Evolutionary conservation across 1,140 invertebrate species (phyloP).

Genomic region (Drosophila parvula): DNA sequence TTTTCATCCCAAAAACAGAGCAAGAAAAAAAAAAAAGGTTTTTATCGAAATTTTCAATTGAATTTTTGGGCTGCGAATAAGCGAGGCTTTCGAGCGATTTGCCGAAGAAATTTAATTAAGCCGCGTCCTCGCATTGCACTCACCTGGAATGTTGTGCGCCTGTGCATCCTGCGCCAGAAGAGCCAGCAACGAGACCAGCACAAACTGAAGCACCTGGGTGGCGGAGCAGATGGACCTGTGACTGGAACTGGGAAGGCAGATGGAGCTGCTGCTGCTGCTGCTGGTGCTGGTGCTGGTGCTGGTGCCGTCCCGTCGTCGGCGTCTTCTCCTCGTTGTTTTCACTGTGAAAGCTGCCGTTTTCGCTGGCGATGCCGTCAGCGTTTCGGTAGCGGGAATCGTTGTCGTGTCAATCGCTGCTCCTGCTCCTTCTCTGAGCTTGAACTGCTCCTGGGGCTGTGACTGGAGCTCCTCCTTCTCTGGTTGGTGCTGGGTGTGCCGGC

Average conservation of each 20-base stretch:
- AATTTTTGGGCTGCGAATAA: constrained; percentile 19
- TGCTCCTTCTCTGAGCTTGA: constrained; percentile 15
- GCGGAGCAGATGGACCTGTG: constrained; percentile 7
- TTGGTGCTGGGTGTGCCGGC: constrained; percentile 46
- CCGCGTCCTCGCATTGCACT: constrained; percentile 12
- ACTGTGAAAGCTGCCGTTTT: constrained; percentile 69
- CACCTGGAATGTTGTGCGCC: constrained; percentile 78
- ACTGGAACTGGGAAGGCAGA: constrained; percentile 3
- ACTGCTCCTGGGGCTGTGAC: constrained; percentile 17
- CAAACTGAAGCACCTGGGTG: constrained; percentile 54
- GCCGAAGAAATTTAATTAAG: constrained; percentile 36
- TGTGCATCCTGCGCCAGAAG: constrained; percentile 64
- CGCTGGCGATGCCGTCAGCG: constrained; percentile 47
- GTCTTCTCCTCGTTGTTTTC: constrained; percentile 66
- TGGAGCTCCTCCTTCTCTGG: constrained; percentile 44
- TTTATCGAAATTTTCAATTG: constrained; percentile 20
- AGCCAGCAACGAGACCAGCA: constrained; percentile 61
- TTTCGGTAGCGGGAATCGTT: constrained; percentile 45
- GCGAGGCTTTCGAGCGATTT: constrained; percentile 30
- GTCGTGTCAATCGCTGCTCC: constrained; percentile 35
- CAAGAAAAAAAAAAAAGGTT: not conserved
- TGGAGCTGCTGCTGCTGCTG: constrained; percentile 2
- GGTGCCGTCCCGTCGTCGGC: constrained; percentile 24
- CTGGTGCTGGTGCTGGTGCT: not conserved
- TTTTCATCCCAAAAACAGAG: constrained; percentile 24